Base-by-base conservation (phyloP, 2,888 invertebrate species). In the Agonum fuliginosum region DNA sequence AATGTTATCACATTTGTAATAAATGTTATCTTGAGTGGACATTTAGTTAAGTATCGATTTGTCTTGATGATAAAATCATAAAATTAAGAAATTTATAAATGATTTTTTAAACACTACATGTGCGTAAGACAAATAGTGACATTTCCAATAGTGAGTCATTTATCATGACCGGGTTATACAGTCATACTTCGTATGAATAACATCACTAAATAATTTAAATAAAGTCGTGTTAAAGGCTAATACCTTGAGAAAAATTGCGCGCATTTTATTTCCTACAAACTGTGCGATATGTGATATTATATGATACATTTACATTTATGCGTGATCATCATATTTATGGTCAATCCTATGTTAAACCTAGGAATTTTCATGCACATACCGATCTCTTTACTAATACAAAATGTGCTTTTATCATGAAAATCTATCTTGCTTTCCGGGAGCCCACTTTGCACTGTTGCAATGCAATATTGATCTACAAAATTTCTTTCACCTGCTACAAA, bases 1-100 rank as follows among this genome's bases (percentile, higher is more conserved):
- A 70, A 70, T 70, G 27, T 70, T 70, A 70, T 70, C 70, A 70
- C 24, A 70, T 67, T 67, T 41, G 41, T 41, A 41, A 19, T 46
- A 43, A 46, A 46, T 70, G 70, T 70, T 70, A 70, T 70, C 70
- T 70, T 27, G 27, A 70, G 70, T 70, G 70, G 70, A 46, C 19
- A 70, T 3, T 46, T 46, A 46, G 67, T 70, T 69, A 46, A 67
- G 24, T 70, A 70, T 70, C 70, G 70, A 70, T 70, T 70, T 27
- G 27, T 70, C 70, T 70, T 70, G 70, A 46, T 46, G 46, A 70
- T 70, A 46, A 70, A 70, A 70, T 24, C 8, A 46, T 27, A 24
- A 70, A 70, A 46, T 46, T 70, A 70, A 46, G 46, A 70, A 46
- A 24, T 46, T 62, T 24, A 17, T 19, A 48, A 65, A 67, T 12